Conservation (phyloP, 53 echinoderm and acorn worm genomes). For the Henricia sp. region DNA sequence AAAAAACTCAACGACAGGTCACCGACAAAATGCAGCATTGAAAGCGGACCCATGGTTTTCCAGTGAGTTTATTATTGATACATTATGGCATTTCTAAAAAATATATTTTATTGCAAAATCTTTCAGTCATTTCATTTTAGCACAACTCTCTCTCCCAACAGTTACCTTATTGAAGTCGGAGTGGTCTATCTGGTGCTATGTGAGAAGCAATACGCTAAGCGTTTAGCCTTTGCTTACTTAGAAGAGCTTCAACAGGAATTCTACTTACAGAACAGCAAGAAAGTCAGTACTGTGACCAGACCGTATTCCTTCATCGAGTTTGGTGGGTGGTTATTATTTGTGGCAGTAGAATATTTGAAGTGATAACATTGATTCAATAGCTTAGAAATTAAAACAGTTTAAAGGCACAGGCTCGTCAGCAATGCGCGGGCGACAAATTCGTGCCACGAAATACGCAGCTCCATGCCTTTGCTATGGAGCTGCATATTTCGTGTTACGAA, state of each 20-base stretch:
- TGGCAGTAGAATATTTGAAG: too few species aligned
- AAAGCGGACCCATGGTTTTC: conserved; percentile 92
- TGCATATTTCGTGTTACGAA: too few species aligned
- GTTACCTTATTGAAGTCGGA: conserved; percentile 86
- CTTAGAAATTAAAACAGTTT: too few species aligned
- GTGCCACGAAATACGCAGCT: too few species aligned
- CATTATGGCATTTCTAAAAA: too few species aligned
- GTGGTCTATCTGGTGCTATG: conserved; percentile 92
- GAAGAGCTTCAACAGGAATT: conserved; percentile 97
- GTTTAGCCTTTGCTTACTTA: conserved; percentile 85
- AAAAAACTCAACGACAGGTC: conserved; percentile 88
- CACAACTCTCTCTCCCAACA: conserved; percentile 6
- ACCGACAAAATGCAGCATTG: conserved; percentile 90
- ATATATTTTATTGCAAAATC: background rate
- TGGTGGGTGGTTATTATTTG: too few species aligned
- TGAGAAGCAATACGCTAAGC: conserved; percentile 88
- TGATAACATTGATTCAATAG: too few species aligned
- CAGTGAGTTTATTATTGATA: conserved; percentile 77
- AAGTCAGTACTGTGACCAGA: conserved; percentile 85
- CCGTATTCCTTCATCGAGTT: conserved; percentile 98
- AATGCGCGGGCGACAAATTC: too few species aligned
- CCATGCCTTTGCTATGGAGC: too few species aligned
- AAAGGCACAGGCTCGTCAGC: too few species aligned
- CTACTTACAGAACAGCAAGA: conserved; percentile 87
- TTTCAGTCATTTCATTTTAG: background rate